These are phyloP conservation scores for Pocillopora damicornis DNA, from an alignment of 64 coral and sea anemone species.

Conservation along the genomic window DNA sequence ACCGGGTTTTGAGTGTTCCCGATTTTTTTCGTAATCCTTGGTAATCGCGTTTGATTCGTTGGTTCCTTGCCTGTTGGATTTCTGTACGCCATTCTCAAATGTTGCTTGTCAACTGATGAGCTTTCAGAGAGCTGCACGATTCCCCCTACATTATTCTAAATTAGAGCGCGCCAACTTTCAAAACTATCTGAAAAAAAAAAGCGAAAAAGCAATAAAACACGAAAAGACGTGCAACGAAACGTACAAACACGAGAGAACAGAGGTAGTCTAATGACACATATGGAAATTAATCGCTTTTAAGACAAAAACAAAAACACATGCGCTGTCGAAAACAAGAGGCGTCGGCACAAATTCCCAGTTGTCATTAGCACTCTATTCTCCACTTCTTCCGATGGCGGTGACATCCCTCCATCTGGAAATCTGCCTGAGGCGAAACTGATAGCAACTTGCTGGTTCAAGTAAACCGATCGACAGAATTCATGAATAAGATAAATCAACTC, in stretches of 20 bases:
- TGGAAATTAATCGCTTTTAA: neutral
- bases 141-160: no score
- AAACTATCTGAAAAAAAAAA: no score
- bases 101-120: neutral
- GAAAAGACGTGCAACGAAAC: no score
- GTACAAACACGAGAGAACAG: no score
- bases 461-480: no score
- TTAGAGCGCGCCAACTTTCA: no score
- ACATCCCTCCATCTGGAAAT: neutral
- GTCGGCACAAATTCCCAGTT: neutral
- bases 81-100: conserved; percentile 16
- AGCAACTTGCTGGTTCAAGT: no score
- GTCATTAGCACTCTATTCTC: neutral
- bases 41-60: neutral
- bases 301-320: neutral
- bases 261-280: neutral
- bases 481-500: no score
- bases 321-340: neutral
- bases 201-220: no score
- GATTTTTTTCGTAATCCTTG: neutral
- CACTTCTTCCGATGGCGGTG: neutral
- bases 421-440: neutral
- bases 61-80: neutral
- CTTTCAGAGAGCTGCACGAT: neutral
- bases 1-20: no score